Conservation (phyloP, 2,888 invertebrate species). For the Oscheius onirici region DNA sequence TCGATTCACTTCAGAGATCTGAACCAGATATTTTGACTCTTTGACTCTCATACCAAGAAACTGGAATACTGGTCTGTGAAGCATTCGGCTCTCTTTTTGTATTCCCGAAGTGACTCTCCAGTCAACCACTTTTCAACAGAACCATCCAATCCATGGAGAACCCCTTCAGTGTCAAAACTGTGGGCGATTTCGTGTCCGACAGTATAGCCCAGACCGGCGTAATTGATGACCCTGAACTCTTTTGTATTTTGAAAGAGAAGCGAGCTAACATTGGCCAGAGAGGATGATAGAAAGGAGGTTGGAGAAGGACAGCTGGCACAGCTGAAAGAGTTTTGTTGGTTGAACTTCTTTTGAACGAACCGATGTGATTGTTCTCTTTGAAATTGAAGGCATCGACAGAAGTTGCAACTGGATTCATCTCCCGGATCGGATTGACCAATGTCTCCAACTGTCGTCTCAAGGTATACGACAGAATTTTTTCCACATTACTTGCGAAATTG, state of each 20-base stretch:
- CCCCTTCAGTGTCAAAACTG: conserved; percentile 11
- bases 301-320: conserved; percentile 14
- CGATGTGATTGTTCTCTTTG: conserved; percentile 6
- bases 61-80: conserved; percentile 11
- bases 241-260: too few species aligned
- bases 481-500: neutral
- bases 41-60: neutral
- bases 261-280: neutral
- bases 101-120: neutral
- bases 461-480: neutral
- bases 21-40: neutral
- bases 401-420: neutral
- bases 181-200: conserved; percentile 19
- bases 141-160: neutral
- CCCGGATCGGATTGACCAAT: neutral
- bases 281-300: conserved; percentile 11
- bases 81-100: neutral
- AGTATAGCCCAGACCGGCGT: conserved; percentile 13
- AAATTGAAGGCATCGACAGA: conserved; percentile 15
- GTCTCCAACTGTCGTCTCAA: neutral
- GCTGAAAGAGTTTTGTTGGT: neutral
- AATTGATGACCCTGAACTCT: neutral
- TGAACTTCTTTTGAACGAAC: neutral
- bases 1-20: conserved; percentile 12
- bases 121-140: neutral